Base-by-base conservation (phyloP, 1,140 invertebrate species). In the Drosophila nasuta region DNA sequence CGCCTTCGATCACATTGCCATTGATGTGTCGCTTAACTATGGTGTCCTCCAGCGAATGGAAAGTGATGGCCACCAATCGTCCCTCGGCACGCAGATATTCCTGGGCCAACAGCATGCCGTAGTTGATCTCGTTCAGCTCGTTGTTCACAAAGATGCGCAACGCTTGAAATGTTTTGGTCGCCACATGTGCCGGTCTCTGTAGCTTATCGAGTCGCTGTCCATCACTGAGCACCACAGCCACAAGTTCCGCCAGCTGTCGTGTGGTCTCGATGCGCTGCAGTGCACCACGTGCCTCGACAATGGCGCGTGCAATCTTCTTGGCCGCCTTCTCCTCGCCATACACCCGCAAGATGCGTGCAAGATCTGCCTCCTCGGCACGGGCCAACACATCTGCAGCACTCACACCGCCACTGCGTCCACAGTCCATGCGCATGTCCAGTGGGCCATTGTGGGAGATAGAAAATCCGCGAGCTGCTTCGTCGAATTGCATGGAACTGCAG, bases 381-480 rank as follows among this genome's bases (percentile, higher is more conserved):
- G 96, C 96, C 43, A 99, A 92, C 15, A 99, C 95, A 93, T 99
- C 97, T 28, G 96, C 95, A 43, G 97, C 98, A 30, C 96, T 98
- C 11, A 96, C 95, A 48, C 95, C 93, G 1, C 60, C 79, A 13
- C 93, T 95, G 80, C 96, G 94, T 30, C 94, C 93, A 1, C 95
- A 95, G 93, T 98, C 97, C 98, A 99, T 99, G 91, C 98, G 94
- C 98, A 99, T 99, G 91, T 99, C 98, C 52, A 99, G 93, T 6
- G 96, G 96, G 0, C 97, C 97, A 94, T 98, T 95, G 90, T 95
- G 94, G 51, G 95, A 96, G 0, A 98, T 79, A 10, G 96, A 95
- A 93, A 99, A 99, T 4, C 98, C 98, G 91, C 98, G 94, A 13
- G 94, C 93, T 1, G 95, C 93, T 81, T 94, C 93, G 88, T 98